Evolutionary conservation across 2,113 vertebrate genomes (phyloP).

Genomic region (Psettodes erumei): DNA sequence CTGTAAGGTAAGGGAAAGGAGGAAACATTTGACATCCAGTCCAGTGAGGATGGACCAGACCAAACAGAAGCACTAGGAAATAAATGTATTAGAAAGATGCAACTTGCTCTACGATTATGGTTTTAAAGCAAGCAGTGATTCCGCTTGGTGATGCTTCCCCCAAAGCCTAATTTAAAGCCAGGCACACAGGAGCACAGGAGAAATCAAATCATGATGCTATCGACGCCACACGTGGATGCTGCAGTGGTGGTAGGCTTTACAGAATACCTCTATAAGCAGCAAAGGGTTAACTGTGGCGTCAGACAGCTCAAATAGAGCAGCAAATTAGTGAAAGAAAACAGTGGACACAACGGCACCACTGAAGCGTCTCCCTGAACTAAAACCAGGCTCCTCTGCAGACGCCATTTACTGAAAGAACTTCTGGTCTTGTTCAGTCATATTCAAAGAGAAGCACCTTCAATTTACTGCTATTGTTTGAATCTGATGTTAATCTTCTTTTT

Average conservation of each 20-base stretch:
- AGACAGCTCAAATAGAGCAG: neutral
- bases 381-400: neutral
- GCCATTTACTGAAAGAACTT: neutral
- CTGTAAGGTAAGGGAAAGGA: neutral
- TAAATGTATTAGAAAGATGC: neutral
- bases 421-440: neutral
- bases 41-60: neutral
- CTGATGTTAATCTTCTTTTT: too few relatives aligned
- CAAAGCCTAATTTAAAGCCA: neutral
- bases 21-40: neutral
- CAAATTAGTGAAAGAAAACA: neutral
- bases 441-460: neutral
- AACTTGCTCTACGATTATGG: conserved; percentile 6
- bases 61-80: neutral
- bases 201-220: neutral
- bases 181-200: neutral
- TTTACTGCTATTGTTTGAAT: neutral
- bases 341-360: neutral
- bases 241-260: neutral
- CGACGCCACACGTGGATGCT: neutral
- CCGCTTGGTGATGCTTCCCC: neutral
- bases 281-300: neutral
- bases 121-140: neutral
- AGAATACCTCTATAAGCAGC: neutral
- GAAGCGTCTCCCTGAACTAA: neutral